Evolutionary conservation across 2,113 vertebrate genomes (phyloP).

Genomic region (Rhea pennata): DNA sequence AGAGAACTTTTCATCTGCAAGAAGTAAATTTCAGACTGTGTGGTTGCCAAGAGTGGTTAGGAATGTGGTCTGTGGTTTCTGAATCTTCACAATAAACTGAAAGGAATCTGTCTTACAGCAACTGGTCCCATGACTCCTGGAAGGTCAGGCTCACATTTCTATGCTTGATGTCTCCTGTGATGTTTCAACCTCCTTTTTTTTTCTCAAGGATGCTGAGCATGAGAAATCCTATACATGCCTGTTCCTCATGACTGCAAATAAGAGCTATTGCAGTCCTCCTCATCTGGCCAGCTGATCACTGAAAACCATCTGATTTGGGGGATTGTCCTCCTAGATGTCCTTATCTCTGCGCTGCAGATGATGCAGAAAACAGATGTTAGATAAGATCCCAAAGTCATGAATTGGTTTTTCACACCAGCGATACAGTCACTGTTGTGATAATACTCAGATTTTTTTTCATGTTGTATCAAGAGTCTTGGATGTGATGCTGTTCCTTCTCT

Average conservation of each 20-base stretch:
- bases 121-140: not conserved
- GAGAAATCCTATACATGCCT: not conserved
- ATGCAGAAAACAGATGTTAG: not conserved
- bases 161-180: not conserved
- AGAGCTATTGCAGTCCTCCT: not conserved
- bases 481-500: not conserved
- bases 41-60: conserved; percentile 22
- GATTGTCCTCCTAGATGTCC: not conserved
- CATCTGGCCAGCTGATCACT: not conserved
- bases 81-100: not conserved
- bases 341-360: conserved; percentile 6
- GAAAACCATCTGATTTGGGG: not conserved
- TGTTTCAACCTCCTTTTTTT: not conserved
- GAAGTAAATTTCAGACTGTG: not conserved
- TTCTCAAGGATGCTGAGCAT: not conserved
- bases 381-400: not conserved
- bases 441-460: not conserved
- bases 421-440: not conserved
- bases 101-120: conserved; percentile 48
- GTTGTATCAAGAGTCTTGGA: not conserved
- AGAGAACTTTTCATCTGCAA: not conserved
- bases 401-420: not conserved
- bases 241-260: not conserved
- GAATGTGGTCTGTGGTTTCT: conserved; percentile 59
- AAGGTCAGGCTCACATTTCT: conserved; percentile 38